phyloP scores from a whole-genome alignment of 2,888 invertebrate genomes.

The Polydrusus cervinus region DNA sequence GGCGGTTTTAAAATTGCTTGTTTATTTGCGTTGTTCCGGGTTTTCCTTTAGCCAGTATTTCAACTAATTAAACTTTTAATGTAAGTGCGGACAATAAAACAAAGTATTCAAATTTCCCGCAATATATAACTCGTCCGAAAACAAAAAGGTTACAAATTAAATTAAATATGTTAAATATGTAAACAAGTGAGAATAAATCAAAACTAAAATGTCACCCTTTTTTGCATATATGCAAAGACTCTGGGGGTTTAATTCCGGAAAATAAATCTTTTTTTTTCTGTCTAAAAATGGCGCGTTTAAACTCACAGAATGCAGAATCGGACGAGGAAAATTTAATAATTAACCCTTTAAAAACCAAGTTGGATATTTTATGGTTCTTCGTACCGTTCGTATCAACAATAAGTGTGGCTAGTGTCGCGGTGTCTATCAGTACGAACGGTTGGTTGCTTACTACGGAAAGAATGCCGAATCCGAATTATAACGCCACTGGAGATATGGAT shows the following conservation, averaged over 20 bases:
- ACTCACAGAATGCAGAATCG: slow-evolving; percentile 42
- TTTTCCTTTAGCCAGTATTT: neutral
- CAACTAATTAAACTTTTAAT: slow-evolving; percentile 6
- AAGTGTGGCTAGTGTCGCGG: slow-evolving; percentile 81
- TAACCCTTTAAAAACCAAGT: slow-evolving; percentile 75
- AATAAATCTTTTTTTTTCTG: slow-evolving; percentile 35
- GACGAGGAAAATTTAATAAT: slow-evolving; percentile 57
- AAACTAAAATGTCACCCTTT: slow-evolving; percentile 49
- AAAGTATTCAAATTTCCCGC: slow-evolving; percentile 14
- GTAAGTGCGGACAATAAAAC: slow-evolving; percentile 21
- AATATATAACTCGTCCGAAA: slow-evolving; percentile 6
- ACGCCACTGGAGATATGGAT: slow-evolving; percentile 83
- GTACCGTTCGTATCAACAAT: slow-evolving; percentile 81
- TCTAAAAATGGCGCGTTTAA: slow-evolving; percentile 47
- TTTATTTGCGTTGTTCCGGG: neutral
- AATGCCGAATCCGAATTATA: slow-evolving; percentile 84
- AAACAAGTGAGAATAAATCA: slow-evolving; percentile 49
- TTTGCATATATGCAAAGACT: slow-evolving; percentile 45
- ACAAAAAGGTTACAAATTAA: slow-evolving; percentile 39
- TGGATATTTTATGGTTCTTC: slow-evolving; percentile 77
- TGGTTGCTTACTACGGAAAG: slow-evolving; percentile 93
- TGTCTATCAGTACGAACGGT: slow-evolving; percentile 85
- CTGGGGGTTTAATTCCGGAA: slow-evolving; percentile 35
- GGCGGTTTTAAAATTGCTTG: neutral
- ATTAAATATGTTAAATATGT: slow-evolving; percentile 47